Evolutionary conservation across 1,140 invertebrate species (phyloP).

Genomic region (Laupala kohalensis): DNA sequence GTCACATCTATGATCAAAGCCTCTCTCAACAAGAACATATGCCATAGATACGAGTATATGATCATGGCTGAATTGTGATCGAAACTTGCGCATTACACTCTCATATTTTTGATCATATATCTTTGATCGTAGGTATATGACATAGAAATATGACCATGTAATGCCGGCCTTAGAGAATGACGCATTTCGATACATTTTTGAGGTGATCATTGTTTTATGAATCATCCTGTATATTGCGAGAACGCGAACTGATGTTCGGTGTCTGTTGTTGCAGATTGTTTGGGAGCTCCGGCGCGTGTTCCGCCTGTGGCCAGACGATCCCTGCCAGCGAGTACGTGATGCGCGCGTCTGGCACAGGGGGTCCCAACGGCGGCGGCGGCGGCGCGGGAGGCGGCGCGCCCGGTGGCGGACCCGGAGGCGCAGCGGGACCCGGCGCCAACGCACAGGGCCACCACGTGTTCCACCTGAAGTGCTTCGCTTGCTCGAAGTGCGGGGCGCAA

Average conservation of each 20-base stretch:
- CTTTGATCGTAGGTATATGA: too few relatives aligned
- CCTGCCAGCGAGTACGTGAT: constrained; percentile 84
- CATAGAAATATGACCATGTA: too few relatives aligned
- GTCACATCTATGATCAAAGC: too few relatives aligned
- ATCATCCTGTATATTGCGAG: too few relatives aligned
- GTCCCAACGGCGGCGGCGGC: constrained; percentile 21
- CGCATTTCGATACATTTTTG: too few relatives aligned
- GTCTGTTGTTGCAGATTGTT: constrained; percentile 61
- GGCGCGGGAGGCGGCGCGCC: constrained; percentile 23
- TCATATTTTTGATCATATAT: too few relatives aligned
- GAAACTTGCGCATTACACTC: too few relatives aligned
- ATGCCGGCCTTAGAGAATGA: too few relatives aligned
- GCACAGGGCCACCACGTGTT: constrained; percentile 56
- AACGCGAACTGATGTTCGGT: neutral
- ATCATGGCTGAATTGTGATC: too few relatives aligned
- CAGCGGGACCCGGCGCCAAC: constrained; percentile 24
- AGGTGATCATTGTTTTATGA: too few relatives aligned
- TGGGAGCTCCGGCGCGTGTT: constrained; percentile 70
- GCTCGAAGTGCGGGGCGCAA: constrained; percentile 76
- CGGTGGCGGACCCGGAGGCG: constrained; percentile 29
- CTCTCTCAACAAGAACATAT: too few relatives aligned
- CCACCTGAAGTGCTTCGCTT: constrained; percentile 88
- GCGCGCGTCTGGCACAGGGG: constrained; percentile 43
- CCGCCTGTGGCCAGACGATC: constrained; percentile 78
- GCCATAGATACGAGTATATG: too few relatives aligned